Conservation (phyloP, 2,797 vertebrate species). For the Parambassis ranga region DNA sequence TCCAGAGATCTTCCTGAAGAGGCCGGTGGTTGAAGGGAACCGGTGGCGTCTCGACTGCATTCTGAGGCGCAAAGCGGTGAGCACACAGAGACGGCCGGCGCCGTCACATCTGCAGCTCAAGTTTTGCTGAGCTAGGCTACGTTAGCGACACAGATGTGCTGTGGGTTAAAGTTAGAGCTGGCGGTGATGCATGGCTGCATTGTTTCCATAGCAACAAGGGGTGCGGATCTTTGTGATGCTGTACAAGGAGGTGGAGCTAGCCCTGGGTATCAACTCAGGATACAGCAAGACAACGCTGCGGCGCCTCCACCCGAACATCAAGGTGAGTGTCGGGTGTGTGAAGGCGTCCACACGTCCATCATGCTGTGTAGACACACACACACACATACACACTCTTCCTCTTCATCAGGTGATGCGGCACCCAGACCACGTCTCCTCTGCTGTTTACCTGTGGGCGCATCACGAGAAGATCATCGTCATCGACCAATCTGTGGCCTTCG, state of each 20-base stretch:
- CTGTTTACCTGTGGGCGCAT: conserved; percentile 96
- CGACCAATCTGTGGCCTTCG: conserved; percentile 94
- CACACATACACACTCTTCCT: too few species aligned
- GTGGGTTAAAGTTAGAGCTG: too few species aligned
- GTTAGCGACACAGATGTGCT: too few species aligned
- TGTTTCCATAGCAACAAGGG: conserved; percentile 91
- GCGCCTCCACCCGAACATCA: conserved; percentile 91
- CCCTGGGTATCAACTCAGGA: conserved; percentile 95
- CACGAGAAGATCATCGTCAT: conserved; percentile 95
- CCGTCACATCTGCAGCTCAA: too few species aligned
- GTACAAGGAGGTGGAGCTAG: conserved; percentile 96
- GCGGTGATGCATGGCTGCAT: too few species aligned
- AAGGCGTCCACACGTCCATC: not conserved
- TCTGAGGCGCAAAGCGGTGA: conserved; percentile 92
- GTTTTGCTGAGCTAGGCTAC: too few species aligned
- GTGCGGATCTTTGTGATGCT: conserved; percentile 93
- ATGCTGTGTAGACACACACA: too few species aligned
- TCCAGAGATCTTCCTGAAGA: conserved; percentile 97
- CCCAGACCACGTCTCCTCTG: conserved; percentile 93
- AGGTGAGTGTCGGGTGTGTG: conserved; percentile 69
- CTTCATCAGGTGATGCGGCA: conserved; percentile 91
- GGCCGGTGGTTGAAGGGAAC: conserved; percentile 95
- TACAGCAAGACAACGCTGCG: conserved; percentile 92
- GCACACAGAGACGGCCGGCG: too few species aligned
- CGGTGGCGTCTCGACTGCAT: conserved; percentile 92